Percentiles rank a stretch among this genome's conserved stretches.
phyloP scores from a whole-genome alignment of 64 coral and sea anemone genomes.

The Astreopora myriophthalma region DNA sequence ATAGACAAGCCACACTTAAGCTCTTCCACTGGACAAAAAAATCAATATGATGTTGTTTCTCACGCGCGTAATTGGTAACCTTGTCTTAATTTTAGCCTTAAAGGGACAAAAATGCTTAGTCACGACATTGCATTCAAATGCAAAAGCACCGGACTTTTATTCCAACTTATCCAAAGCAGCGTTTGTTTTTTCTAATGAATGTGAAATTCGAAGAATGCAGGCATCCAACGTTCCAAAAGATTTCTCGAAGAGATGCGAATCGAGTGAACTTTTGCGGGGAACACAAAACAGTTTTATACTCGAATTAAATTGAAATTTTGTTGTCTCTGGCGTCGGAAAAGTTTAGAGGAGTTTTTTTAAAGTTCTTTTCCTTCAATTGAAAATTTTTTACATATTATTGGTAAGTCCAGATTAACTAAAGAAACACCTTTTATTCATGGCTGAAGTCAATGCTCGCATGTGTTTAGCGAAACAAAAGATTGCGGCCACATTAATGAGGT shows the following conservation, averaged over 20 bases:
- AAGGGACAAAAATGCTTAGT: not conserved
- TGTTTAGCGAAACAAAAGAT: constrained; percentile 22
- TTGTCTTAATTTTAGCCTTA: not conserved
- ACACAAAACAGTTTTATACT: not conserved
- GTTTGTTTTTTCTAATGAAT: constrained; percentile 3
- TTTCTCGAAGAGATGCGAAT: not conserved
- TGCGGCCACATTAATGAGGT: not conserved
- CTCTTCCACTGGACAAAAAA: too few relatives aligned
- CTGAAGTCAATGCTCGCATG: not conserved
- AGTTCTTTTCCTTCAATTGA: not conserved
- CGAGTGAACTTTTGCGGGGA: not conserved
- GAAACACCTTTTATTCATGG: not conserved
- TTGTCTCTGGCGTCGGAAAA: not conserved
- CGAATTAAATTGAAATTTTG: not conserved
- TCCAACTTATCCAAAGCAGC: not conserved
- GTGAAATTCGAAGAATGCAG: constrained; percentile 10
- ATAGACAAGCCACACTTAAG: too few relatives aligned
- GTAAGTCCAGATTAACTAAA: not conserved
- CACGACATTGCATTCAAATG: not conserved
- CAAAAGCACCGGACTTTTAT: not conserved
- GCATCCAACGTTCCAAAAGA: not conserved
- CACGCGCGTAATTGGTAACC: not conserved
- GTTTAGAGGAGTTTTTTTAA: too few relatives aligned
- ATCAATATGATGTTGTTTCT: not conserved
- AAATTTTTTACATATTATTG: not conserved